Evolutionary conservation across 2,113 vertebrate genomes (phyloP).

Genomic region (Lamprotornis superbus): DNA sequence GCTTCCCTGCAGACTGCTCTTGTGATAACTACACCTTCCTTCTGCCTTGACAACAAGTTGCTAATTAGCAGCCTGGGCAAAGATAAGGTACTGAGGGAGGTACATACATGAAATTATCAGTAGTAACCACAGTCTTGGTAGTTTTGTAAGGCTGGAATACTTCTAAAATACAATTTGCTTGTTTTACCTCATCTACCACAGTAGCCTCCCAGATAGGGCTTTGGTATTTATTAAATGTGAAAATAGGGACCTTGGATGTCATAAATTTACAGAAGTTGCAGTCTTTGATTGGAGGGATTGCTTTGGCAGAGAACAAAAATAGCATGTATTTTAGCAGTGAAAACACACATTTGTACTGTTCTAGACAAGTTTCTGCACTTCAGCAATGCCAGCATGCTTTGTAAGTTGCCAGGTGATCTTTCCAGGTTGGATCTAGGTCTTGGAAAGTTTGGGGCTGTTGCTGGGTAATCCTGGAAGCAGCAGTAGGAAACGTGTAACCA

Average conservation of each 20-base stretch:
- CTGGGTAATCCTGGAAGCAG: neutral
- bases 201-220: neutral
- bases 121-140: neutral
- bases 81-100: neutral
- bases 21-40: neutral
- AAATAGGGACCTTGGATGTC: neutral
- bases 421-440: neutral
- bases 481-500: neutral
- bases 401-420: neutral
- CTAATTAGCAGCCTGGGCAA: neutral
- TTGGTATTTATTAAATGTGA: neutral
- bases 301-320: neutral
- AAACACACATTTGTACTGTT: neutral
- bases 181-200: neutral
- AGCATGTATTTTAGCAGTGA: neutral
- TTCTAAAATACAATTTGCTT: neutral
- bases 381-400: neutral
- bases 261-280: neutral
- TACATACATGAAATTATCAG: neutral
- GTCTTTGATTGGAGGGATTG: neutral
- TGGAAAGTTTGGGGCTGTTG: neutral
- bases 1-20: neutral
- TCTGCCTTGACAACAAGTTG: neutral
- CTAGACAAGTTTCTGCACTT: neutral
- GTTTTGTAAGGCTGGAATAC: neutral